Base-by-base conservation (phyloP, 2,113 vertebrate genomes). In the Heptranchias perlo region DNA sequence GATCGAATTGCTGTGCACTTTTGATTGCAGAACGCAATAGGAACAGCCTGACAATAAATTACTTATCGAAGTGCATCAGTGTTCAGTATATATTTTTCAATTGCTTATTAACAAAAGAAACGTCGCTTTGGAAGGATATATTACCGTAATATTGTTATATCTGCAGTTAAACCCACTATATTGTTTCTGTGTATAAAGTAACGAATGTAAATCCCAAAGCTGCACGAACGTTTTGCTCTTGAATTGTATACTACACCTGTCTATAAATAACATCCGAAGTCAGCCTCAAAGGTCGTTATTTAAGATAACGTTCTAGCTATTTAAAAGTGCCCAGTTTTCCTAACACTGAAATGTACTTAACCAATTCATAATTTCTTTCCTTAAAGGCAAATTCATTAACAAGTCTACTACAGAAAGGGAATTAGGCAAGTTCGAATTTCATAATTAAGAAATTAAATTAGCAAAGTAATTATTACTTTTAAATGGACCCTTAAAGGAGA, bases 371-470 rank as follows among this genome's bases (percentile, higher is more conserved):
- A 62, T 23, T 7, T 23, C 5, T 39, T 8, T 82, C 76, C 76
- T 44, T 44, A 82, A 23, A 93, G 58, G 16, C 58, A 62, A 93
- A 39, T 62, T 47, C 58, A 93, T 62, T 61, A 93, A 21, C 89
- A 25, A 39, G 39, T 44, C 78, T 47, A 44, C 5, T 82, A 21
- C 39, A 47, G 78, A 82, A 23, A 44, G 39, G 18, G 78, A 18
- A 44, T 47, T 82, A 21, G 39, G 39, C 39, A 18, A 82, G n/a
- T 92, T 61, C n/a, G 10, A 39, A 18, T 64, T 62, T 6, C 35
- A 64, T 39, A 93, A 93, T 93, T 64, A 93, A 93, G 54, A 61
- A 92, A 35, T n/a, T 47, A 49, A 61, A 92, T 92, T 92, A 92
- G 61, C 61, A 31, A 92, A 18, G 23, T 49, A 21, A 87, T 10